phyloP scores from a whole-genome alignment of 2,888 invertebrate genomes.

The Artemia sinica region DNA sequence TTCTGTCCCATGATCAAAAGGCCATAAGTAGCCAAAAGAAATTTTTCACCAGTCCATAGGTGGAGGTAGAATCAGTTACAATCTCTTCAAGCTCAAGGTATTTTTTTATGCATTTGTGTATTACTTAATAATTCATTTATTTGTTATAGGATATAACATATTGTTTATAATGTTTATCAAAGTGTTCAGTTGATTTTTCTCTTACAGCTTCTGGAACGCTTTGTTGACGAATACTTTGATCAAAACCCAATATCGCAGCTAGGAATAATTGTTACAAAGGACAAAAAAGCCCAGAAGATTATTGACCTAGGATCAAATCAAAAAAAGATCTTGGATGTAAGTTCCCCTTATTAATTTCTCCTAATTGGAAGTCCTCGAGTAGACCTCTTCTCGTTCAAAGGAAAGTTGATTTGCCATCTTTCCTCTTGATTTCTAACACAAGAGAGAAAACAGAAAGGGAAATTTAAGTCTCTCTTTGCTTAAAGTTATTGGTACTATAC shows the following conservation, averaged over 20 bases:
- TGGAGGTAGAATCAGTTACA: too few relatives aligned
- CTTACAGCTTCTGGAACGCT: constrained; percentile 66
- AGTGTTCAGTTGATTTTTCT: constrained; percentile 21
- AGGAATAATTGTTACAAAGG: constrained; percentile 72
- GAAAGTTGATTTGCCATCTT: too few relatives aligned
- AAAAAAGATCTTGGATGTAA: constrained; percentile 54
- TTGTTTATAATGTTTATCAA: not conserved
- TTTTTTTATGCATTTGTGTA: constrained; percentile 10
- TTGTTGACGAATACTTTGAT: constrained; percentile 92
- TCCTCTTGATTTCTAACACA: too few relatives aligned
- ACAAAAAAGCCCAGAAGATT: constrained; percentile 82
- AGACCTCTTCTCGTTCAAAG: too few relatives aligned
- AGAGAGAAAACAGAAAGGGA: too few relatives aligned
- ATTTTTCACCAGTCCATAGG: too few relatives aligned
- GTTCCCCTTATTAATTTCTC: not conserved
- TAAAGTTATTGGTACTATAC: too few relatives aligned
- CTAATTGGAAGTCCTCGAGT: too few relatives aligned
- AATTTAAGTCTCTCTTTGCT: too few relatives aligned
- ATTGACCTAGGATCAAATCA: constrained; percentile 75
- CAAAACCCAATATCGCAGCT: constrained; percentile 97
- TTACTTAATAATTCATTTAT: constrained; percentile 13
- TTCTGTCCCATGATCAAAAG: too few relatives aligned
- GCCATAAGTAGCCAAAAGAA: too few relatives aligned
- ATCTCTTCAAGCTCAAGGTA: too few relatives aligned
- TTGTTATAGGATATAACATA: constrained; percentile 20